A percentile compares a stretch with the other conserved stretches of the same genome.
Evolutionary conservation across 1,140 invertebrate genomes (phyloP).

Genomic region (Drosophila parvula): DNA sequence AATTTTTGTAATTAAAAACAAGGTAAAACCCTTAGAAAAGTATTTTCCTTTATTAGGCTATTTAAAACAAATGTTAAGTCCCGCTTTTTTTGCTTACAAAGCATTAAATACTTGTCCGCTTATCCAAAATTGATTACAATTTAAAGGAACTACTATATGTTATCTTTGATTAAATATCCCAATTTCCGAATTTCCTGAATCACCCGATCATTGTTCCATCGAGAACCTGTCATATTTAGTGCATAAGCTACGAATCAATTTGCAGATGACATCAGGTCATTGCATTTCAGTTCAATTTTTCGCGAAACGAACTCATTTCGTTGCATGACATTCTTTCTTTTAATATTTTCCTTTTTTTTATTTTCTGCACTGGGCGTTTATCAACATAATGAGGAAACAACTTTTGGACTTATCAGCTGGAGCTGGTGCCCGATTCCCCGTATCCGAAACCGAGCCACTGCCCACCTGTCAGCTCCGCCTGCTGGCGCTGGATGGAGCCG

Average conservation of each 20-base stretch:
- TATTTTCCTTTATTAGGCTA: too few species aligned
- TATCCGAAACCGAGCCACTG: conserved; percentile 39
- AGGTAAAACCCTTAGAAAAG: too few species aligned
- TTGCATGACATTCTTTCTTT: conserved; percentile 22
- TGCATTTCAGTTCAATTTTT: conserved; percentile 26
- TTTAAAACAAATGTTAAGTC: too few species aligned
- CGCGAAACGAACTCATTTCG: conserved; percentile 26
- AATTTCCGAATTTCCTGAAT: not conserved
- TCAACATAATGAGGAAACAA: conserved; percentile 82
- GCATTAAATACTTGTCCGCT: not conserved
- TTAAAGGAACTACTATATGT: too few species aligned
- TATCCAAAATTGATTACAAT: too few species aligned
- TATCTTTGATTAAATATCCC: not conserved
- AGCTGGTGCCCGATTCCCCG: conserved; percentile 11
- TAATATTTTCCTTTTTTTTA: conserved; percentile 5
- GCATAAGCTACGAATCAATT: conserved; percentile 79
- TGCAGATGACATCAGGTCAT: conserved; percentile 56
- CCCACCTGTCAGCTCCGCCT: conserved; percentile 60
- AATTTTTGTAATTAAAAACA: too few species aligned
- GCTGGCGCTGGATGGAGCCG: conserved; percentile 40
- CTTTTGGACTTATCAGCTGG: conserved; percentile 75
- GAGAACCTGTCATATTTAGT: conserved; percentile 68
- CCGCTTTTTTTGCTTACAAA: too few species aligned
- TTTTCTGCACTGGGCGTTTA: conserved; percentile 61
- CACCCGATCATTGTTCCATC: conserved; percentile 7